These are phyloP conservation scores for Cryptosula pallasiana DNA, from an alignment of 2,888 invertebrate genomes.

Conservation along the genomic window DNA sequence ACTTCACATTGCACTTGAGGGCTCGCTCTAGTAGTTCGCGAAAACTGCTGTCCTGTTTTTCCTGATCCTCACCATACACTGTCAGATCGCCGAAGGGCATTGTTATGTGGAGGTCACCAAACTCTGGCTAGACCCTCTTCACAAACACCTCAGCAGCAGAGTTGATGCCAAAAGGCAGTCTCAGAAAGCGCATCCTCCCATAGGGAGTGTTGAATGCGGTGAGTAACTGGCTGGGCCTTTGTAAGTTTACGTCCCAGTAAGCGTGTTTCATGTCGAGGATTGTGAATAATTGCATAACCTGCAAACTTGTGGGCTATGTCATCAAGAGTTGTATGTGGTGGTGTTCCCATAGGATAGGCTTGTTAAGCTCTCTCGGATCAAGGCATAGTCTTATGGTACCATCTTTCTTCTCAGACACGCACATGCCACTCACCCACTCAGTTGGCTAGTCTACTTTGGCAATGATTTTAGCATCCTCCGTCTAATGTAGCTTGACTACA, in stretches of 20 bases:
- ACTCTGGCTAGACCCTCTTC: neutral
- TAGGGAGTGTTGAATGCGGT: neutral
- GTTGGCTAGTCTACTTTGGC: neutral
- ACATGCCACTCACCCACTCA: neutral
- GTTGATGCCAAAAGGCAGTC: neutral
- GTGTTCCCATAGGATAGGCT: neutral
- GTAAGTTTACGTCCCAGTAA: neutral
- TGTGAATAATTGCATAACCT: too few relatives aligned
- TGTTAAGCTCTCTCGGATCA: neutral
- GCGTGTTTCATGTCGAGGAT: neutral
- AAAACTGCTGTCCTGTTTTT: neutral
- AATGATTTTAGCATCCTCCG: neutral
- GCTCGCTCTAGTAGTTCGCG: neutral
- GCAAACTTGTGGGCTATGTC: constrained; percentile 2
- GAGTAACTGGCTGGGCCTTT: neutral
- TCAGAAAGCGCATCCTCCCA: neutral
- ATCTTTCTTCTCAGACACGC: neutral
- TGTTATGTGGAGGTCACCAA: neutral
- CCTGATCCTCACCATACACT: neutral
- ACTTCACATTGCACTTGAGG: neutral
- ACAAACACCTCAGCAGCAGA: neutral
- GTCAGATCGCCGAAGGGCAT: neutral
- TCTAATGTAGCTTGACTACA: neutral
- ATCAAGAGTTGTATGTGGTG: neutral
- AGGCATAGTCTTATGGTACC: neutral